Conservation (phyloP, 2,797 vertebrate species). For the Chelidonichthys spinosus region DNA sequence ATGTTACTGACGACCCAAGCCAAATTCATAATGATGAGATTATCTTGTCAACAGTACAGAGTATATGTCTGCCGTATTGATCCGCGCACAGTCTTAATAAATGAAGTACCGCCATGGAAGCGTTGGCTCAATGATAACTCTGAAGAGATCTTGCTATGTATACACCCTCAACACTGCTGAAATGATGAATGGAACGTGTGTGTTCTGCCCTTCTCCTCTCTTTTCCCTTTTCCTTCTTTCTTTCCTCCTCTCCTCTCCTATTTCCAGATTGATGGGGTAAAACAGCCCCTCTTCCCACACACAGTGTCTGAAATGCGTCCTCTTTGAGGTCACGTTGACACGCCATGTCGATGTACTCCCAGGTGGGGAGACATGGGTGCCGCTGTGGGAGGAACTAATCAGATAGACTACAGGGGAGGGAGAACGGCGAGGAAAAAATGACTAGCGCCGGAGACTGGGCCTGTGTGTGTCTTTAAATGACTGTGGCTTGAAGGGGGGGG, state of each 20-base stretch:
- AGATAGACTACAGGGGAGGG: constrained; percentile 47
- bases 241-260: constrained; percentile 8
- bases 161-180: constrained; percentile 62
- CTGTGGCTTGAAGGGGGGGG: constrained; percentile 69
- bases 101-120: constrained; percentile 77
- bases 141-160: constrained; percentile 71
- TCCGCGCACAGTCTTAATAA: constrained; percentile 81
- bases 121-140: constrained; percentile 74
- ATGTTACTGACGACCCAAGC: constrained; percentile 80
- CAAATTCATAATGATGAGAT: constrained; percentile 86
- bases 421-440: constrained; percentile 29
- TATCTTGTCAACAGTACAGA: constrained; percentile 84
- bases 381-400: constrained; percentile 64
- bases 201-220: constrained; percentile 35
- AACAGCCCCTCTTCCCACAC: constrained; percentile 30
- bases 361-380: constrained; percentile 73
- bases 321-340: constrained; percentile 75
- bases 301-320: constrained; percentile 56
- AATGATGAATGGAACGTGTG: constrained; percentile 74
- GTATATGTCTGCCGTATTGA: constrained; percentile 81
- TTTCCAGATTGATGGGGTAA: constrained; percentile 54
- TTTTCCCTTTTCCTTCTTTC: constrained; percentile 6
- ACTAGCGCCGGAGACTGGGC: constrained; percentile 3
- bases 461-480: constrained; percentile 57
- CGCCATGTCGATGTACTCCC: constrained; percentile 68